Evolutionary conservation across 37 sponge, comb jelly and placozoan genomes (phyloP), one percentile per base, ranked within the genome.

Genomic region (Lycopodina hypogea): DNA sequence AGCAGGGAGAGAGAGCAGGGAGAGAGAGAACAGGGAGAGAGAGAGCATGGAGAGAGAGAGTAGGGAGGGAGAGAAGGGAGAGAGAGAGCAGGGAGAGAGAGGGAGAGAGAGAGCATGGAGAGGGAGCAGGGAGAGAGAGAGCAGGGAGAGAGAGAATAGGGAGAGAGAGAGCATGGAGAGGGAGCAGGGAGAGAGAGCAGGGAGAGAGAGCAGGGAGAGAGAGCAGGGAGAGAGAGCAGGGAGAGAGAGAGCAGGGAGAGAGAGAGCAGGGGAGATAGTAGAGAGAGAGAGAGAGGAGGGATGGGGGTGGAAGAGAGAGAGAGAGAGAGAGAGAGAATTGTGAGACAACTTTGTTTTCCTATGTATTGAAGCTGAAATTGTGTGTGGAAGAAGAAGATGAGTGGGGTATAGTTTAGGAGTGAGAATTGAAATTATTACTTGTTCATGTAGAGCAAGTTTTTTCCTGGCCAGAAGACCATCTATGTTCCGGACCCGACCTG

Each of bases 401-500:
- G 48, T 45, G 8, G 9, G 4, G 9, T 45, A 45, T 45, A 45
- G 4, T 45, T 9, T 45, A 45, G 48, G 9, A 45, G 48, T 4
- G 9, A 45, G 48, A 4, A 45, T 45, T 45, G 48, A 9, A 56
- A 34, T 15, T 52, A 8, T 9, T 59, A 28, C 28, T 55, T 56
- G 12, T 14, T 4, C 51, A 19, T 39, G 1, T 58, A 89, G 90
- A 37, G 65, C 26, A 90, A 90, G 60, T 90, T 87, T 76, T 94
- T 74, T 38, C 95, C 95, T 45, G 34, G 79, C 23, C 48, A 62
- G 17, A 96, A 96, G 61, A 86, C 78, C 23, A 72, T 97, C 58
- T 97, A 95, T 68, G 69, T 95, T 22, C 87, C 99, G 0, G 59
- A 91, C 22, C 96, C 93, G 1, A 82, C 96, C 61, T 97, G 99